Base-by-base conservation (phyloP, 2,888 invertebrate species). In the Melanotus villosus region DNA sequence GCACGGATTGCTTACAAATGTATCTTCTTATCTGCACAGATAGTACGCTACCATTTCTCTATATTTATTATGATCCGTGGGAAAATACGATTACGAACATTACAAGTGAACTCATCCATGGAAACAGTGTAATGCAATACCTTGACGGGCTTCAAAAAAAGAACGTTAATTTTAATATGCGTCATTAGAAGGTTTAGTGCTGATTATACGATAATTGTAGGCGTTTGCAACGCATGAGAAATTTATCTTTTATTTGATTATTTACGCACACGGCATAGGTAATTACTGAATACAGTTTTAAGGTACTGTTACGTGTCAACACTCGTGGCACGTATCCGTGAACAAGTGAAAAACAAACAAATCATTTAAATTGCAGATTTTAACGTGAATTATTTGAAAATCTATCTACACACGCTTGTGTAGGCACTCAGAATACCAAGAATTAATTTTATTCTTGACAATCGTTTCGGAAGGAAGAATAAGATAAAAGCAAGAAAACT, bases 1-100 rank as follows among this genome's bases (percentile, higher is more conserved):
- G 70, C 71, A 73, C 74, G 73, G 68, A 70, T 64, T 60, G 70
- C 69, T 73, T 66, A 70, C 73, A 73, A 71, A 68, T 70, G 72
- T 63, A 72, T 58, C 69, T 65, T 69, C 7, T 68, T 69, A 65
- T 70, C 67, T 54, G 34, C 38, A 9, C 10, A 3, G 57, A 58
- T 50, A 21, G 32, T 26, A 43, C 16, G 59, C 65, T 60, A 57
- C 65, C 34, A 56, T 66, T 59, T 66, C 63, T 58, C 45, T 63
- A 58, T 58, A 52, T 50, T 59, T 65, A 65, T 58, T 58, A 38
- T 58, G 38, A 50, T 45, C 41, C 58, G 58, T 65, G 65, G 58
- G 58, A 65, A 57, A 65, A 65, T 45, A 34, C 45, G 54, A 56
- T 64, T 64, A 34, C 38, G 57, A 21, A 23, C 26, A 16, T 16